phyloP scores from a whole-genome alignment of 1,140 invertebrate species.

The Lepidostoma basale region DNA sequence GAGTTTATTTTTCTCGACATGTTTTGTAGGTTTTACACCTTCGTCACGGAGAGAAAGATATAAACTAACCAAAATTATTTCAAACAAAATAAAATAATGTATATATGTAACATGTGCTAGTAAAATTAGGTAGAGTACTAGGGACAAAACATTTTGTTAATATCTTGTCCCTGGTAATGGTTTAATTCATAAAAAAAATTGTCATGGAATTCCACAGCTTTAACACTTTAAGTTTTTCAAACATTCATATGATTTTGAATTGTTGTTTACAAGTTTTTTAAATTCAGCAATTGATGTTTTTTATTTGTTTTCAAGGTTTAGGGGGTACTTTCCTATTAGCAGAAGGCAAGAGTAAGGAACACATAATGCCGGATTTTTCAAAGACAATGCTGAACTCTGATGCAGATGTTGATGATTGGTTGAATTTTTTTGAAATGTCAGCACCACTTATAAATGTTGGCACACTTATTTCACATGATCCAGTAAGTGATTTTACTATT shows the following conservation, averaged over 20 bases:
- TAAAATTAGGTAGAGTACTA: too few species aligned
- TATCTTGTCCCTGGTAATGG: too few species aligned
- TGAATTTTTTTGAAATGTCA: slow-evolving; percentile 89
- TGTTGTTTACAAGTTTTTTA: background rate
- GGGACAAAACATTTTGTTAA: too few species aligned
- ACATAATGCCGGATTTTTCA: slow-evolving; percentile 95
- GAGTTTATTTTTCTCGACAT: too few species aligned
- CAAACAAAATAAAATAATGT: too few species aligned
- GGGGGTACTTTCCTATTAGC: slow-evolving; percentile 87
- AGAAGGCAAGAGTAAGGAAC: slow-evolving; percentile 83
- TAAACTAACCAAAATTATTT: too few species aligned
- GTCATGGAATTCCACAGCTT: too few species aligned
- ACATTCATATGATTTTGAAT: background rate
- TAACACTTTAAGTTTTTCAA: too few species aligned
- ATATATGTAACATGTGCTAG: too few species aligned
- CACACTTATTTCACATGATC: slow-evolving; percentile 85
- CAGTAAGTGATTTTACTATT: slow-evolving; percentile 65
- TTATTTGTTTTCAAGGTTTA: slow-evolving; percentile 64
- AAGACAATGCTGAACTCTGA: slow-evolving; percentile 72
- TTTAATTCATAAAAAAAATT: too few species aligned
- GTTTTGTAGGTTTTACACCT: too few species aligned
- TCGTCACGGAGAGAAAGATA: too few species aligned
- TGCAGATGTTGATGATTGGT: slow-evolving; percentile 82
- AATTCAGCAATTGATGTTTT: background rate
- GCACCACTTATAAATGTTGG: slow-evolving; percentile 87